Evolutionary conservation across 2,113 vertebrate species (phyloP), one percentile per base, ranked within the genome.

Genomic region (Ptychochromis oligacanthus): DNA sequence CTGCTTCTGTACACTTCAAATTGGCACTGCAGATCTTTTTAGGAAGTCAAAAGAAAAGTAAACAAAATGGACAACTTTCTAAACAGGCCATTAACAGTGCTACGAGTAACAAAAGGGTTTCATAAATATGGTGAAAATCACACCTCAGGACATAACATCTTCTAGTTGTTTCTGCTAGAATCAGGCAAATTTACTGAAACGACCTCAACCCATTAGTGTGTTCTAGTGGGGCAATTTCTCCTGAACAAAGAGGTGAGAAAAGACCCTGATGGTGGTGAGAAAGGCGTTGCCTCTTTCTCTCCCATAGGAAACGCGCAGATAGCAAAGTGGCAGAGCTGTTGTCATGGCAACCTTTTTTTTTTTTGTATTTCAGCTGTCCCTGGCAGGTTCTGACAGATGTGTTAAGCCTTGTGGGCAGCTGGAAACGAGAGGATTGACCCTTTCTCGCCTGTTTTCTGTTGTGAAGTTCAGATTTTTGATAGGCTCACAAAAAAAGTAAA

Each of bases 361-460:
- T 70, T 70, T 49, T 52, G 10, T 79, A 88, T 85, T 87, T 83
- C 79, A 80, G 60, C 81, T 38, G 12, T 76, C 77, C n/a, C 79
- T 70, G 74, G 87, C 80, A 84, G 85, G 61, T 34, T 80, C 87
- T 87, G 87, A 87, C 87, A 86, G 89, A 89, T 75, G 79, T 83
- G 89, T 87, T 88, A 87, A 93, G 82, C 89, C 90, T 91, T 43
- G 58, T 78, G 91, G 91, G 84, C 83, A 83, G 85, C 55, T 81
- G 86, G 85, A 90, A 88, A 81, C n/a, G 80, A 92, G 82, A 91
- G 85, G 81, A 92, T 72, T 89, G 91, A 91, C 84, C 90, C 84
- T 20, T 75, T 61, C 58, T 24, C 2, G 4, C 56, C 49, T 77
- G 61, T 79, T 86, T 92, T 67, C 79, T 88, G n/a, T 81, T 55